Percentiles rank a stretch among this genome's conserved stretches.
These are phyloP conservation scores for Drosophila willistoni DNA, from an alignment of 1,140 invertebrate species.

Conservation along the genomic window DNA sequence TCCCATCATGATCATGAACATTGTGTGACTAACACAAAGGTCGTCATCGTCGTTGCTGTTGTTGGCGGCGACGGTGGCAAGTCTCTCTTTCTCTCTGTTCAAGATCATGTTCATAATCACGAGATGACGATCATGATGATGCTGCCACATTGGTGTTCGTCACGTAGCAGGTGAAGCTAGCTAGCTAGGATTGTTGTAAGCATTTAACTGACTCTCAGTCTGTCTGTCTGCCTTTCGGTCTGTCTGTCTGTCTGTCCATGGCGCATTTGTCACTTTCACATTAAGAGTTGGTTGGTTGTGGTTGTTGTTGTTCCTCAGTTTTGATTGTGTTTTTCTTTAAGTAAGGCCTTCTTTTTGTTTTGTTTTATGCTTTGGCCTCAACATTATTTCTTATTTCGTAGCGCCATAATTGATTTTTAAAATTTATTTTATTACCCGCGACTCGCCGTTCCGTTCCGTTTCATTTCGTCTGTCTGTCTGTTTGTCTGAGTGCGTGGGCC, in stretches of 20 bases:
- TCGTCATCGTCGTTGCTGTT: background rate
- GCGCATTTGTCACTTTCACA: constrained; percentile 55
- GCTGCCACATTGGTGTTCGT: constrained; percentile 21
- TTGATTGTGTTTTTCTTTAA: constrained; percentile 5
- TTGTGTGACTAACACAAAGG: constrained; percentile 32
- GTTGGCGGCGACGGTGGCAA: background rate
- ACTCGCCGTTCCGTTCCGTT: background rate
- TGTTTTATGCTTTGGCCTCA: constrained; percentile 16
- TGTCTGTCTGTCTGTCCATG: constrained; percentile 6
- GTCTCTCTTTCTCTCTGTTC: constrained; percentile 11
- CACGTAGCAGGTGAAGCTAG: constrained; percentile 40
- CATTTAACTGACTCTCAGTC: background rate
- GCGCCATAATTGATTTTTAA: constrained; percentile 7
- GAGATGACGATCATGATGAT: constrained; percentile 16
- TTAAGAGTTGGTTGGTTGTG: constrained; percentile 33
- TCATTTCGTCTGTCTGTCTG: background rate
- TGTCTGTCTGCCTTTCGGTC: background rate
- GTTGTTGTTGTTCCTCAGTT: background rate
- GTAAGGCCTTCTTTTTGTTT: constrained; percentile 9
- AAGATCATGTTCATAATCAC: constrained; percentile 21
- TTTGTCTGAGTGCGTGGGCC: background rate
- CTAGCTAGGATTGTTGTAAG: constrained; percentile 11
- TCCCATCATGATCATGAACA: constrained; percentile 10
- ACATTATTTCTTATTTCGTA: constrained; percentile 10
- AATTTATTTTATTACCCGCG: constrained; percentile 13